These are phyloP conservation scores for Dasysyrphus tricinctus DNA, from an alignment of 2,888 invertebrate genomes.

Conservation along the genomic window DNA sequence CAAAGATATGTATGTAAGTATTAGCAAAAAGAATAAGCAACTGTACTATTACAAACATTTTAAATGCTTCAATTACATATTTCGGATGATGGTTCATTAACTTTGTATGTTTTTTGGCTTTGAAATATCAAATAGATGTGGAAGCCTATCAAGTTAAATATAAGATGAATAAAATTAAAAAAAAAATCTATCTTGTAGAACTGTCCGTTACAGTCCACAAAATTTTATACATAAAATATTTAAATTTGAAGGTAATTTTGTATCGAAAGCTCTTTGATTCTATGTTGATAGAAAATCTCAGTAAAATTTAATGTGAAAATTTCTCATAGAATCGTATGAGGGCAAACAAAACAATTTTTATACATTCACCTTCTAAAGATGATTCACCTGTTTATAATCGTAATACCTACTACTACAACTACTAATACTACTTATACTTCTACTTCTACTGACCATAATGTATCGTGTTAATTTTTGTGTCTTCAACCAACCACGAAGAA, in stretches of 20 bases:
- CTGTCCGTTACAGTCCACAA: too few relatives aligned
- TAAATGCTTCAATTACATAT: too few relatives aligned
- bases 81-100: too few relatives aligned
- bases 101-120: too few relatives aligned
- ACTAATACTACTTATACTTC: too few relatives aligned
- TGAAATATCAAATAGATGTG: too few relatives aligned
- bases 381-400: conserved; percentile 1
- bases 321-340: conserved; percentile 2
- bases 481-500: conserved; percentile 28
- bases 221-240: neutral
- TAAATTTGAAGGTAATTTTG: neutral
- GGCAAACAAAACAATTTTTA: conserved; percentile 2
- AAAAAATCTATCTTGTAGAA: too few relatives aligned
- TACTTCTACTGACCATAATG: neutral
- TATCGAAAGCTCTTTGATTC: neutral
- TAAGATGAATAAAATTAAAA: too few relatives aligned
- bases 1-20: too few relatives aligned
- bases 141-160: too few relatives aligned
- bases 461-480: neutral
- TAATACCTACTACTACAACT: neutral
- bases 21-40: too few relatives aligned
- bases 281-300: neutral
- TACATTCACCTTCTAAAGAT: conserved; percentile 14
- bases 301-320: neutral
- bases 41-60: too few relatives aligned